Evolutionary conservation across 2,797 vertebrate species (phyloP).

Genomic region (Spinibarbus caldwelli): DNA sequence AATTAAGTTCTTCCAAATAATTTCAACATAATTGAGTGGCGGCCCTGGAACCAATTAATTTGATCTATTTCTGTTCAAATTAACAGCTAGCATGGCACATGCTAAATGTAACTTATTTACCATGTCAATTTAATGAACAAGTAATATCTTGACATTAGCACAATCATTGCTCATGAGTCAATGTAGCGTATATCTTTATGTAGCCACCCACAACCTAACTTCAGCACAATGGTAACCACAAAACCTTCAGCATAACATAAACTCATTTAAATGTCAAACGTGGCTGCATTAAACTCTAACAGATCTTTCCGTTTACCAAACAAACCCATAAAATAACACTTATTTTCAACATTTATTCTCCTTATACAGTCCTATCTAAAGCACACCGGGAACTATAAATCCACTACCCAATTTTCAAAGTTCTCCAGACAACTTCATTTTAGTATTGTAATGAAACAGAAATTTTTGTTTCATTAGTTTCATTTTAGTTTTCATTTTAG

Average conservation of each 20-base stretch:
- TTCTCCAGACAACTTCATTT: too few species aligned
- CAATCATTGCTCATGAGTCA: background rate
- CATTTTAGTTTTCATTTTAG: too few species aligned
- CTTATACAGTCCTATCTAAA: background rate
- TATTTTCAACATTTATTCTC: background rate
- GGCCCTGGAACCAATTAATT: background rate
- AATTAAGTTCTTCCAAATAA: background rate
- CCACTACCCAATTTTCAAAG: too few species aligned
- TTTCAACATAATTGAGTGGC: background rate
- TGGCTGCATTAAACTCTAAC: background rate
- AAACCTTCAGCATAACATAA: background rate
- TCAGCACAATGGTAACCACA: constrained; percentile 1
- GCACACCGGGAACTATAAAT: background rate
- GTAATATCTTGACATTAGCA: background rate
- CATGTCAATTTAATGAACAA: background rate
- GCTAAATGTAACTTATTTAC: constrained; percentile 10
- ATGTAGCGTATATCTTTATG: background rate
- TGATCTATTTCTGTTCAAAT: constrained; percentile 2
- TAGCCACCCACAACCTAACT: background rate
- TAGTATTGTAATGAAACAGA: background rate
- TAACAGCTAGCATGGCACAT: background rate
- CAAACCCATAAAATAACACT: background rate
- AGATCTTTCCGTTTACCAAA: background rate
- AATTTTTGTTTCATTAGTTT: background rate
- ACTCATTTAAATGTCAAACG: background rate